Conservation (phyloP, 2,888 invertebrate genomes). For the Malthinus flaveolus region DNA sequence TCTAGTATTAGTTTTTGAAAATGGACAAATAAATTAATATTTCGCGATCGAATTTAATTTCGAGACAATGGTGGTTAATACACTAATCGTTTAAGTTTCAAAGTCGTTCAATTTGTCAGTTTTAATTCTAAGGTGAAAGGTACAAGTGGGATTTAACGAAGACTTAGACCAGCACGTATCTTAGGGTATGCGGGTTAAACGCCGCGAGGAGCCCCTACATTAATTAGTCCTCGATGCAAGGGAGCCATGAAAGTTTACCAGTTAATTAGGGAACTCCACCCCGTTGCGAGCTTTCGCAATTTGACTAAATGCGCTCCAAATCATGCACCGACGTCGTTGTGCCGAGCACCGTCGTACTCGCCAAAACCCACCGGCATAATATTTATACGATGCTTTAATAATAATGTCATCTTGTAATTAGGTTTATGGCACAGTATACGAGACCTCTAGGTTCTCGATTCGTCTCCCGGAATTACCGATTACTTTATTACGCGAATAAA, state of each 20-base stretch:
- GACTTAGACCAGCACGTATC: constrained; percentile 31
- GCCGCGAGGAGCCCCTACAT: constrained; percentile 43
- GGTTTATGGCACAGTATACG: constrained; percentile 34
- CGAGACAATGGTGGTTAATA: too few species aligned
- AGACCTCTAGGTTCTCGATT: constrained; percentile 28
- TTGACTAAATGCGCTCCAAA: constrained; percentile 45
- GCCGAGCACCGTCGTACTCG: constrained; percentile 12
- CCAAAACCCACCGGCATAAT: constrained; percentile 27
- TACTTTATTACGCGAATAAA: constrained; percentile 35
- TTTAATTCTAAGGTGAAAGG: constrained; percentile 18
- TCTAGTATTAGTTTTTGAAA: not conserved
- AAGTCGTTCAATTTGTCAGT: constrained; percentile 26
- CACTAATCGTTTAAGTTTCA: too few species aligned
- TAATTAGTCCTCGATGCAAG: constrained; percentile 55
- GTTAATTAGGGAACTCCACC: constrained; percentile 55
- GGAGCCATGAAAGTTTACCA: constrained; percentile 57
- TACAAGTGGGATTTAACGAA: constrained; percentile 28
- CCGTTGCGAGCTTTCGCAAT: constrained; percentile 47
- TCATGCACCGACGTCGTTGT: constrained; percentile 31
- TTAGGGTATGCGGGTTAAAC: constrained; percentile 36
- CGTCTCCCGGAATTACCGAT: constrained; percentile 33
- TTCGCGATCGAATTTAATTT: not conserved
- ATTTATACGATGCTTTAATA: constrained; percentile 27
- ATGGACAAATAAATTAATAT: not conserved
- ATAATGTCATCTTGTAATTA: constrained; percentile 32